Evolutionary conservation across 2,888 invertebrate species (phyloP), one percentile per base, ranked within the genome.

Genomic region (Euzophera pinguis): DNA sequence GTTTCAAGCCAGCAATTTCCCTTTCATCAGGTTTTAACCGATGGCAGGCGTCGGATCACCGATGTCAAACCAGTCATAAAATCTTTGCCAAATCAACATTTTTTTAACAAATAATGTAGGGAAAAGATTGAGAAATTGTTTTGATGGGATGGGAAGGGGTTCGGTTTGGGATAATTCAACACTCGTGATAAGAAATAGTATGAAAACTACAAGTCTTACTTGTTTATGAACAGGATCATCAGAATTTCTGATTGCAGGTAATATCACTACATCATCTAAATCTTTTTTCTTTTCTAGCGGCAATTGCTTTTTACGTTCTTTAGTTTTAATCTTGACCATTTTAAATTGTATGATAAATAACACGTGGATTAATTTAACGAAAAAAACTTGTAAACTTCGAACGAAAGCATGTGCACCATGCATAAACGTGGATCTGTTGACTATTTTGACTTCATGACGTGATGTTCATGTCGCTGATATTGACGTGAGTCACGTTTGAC

Each of bases 171-270:
- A n/a, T n/a, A n/a, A n/a, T n/a, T n/a, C n/a, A n/a, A n/a, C n/a
- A n/a, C n/a, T n/a, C n/a, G n/a, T n/a, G n/a, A n/a, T n/a, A n/a
- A n/a, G n/a, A n/a, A n/a, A n/a, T n/a, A n/a, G n/a, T n/a, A n/a
- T n/a, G n/a, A n/a, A 73, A 55, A 32, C 10, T 32, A 7, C 29
- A 10, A 9, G 3, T 43, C 13, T 57, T 87, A 95, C 96, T 91
- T 93, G 95, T 82, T 93, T 95, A 0, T 93, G 91, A 43, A 91
- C 64, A 0, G 93, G 93, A 66, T 95, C 95, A 75, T 95, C 95
- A 0, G 96, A 96, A 68, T 90, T 87, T 69, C 95, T 90, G 54
- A 92, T 91, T 3, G 93, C 78, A 7, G 94, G 93, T 47, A 90
- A 65, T 10, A 69, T 57, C 8, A 87, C 69, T 14, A 77, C 78